Percentiles rank a stretch among this genome's conserved stretches.
These are phyloP conservation scores for Drosophila subsilvestris DNA, from an alignment of 2,888 invertebrate genomes.

Conservation along the genomic window DNA sequence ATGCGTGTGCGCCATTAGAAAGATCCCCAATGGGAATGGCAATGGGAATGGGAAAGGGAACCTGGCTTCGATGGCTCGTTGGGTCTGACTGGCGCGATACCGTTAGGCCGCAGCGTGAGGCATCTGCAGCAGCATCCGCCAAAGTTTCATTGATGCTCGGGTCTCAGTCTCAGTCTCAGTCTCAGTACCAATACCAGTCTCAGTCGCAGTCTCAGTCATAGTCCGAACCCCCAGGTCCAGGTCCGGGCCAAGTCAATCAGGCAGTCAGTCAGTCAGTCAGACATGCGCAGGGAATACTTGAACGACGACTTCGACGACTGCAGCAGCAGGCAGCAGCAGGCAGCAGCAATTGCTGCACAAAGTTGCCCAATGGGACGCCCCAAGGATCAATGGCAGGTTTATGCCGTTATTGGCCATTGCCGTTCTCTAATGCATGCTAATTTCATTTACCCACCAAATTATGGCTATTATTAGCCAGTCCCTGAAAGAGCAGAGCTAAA, in stretches of 20 bases:
- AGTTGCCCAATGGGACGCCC: conserved; percentile 74
- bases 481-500: conserved; percentile 23
- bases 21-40: conserved; percentile 47
- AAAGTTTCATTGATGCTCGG: conserved; percentile 69
- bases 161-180: conserved; percentile 31
- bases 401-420: conserved; percentile 68
- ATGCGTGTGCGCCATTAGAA: conserved; percentile 69
- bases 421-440: conserved; percentile 71
- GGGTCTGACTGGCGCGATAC: conserved; percentile 35
- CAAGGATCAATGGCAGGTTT: conserved; percentile 76
- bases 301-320: conserved; percentile 10
- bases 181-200: conserved; percentile 12
- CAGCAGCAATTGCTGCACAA: conserved; percentile 47
- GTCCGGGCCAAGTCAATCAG: conserved; percentile 70
- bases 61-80: no score
- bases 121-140: conserved; percentile 46
- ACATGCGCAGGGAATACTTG: conserved; percentile 57
- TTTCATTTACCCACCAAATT: conserved; percentile 74
- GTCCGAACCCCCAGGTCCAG: conserved; percentile 12
- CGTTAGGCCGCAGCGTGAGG: conserved; percentile 65
- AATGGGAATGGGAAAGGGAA: neutral
- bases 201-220: conserved; percentile 6
- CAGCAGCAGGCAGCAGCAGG: no score
- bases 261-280: conserved; percentile 54
- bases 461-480: conserved; percentile 71